Evolutionary conservation across 2,888 invertebrate genomes (phyloP).

Genomic region (Caenorhabditis sulstoni): DNA sequence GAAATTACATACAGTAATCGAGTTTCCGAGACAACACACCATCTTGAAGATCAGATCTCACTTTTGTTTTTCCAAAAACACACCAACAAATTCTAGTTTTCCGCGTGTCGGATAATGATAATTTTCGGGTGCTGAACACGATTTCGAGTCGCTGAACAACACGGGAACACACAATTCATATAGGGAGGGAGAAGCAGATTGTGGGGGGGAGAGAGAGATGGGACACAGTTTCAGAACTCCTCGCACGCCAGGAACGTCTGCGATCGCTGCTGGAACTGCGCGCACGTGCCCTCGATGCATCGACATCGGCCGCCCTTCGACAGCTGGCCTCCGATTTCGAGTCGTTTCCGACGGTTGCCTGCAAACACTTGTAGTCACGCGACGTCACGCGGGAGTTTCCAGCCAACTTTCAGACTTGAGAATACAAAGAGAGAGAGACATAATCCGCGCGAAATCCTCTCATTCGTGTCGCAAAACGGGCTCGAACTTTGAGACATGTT

Average conservation of each 20-base stretch:
- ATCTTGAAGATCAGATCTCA: no score
- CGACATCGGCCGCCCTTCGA: conserved; percentile 59
- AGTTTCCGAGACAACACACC: no score
- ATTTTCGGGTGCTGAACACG: no score
- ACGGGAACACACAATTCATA: conserved; percentile 51
- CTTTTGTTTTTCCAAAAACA: no score
- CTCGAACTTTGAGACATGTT: background rate
- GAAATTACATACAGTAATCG: no score
- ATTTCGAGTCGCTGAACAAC: conserved; percentile 22
- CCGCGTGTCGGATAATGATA: no score
- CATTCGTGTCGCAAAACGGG: conserved; percentile 23
- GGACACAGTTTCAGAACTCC: conserved; percentile 54
- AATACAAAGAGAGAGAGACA: no score
- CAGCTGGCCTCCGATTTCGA: conserved; percentile 36
- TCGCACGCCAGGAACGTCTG: conserved; percentile 59
- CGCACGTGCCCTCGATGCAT: conserved; percentile 59
- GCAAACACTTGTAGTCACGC: no score
- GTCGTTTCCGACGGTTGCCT: conserved; percentile 47
- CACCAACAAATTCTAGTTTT: no score
- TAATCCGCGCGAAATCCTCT: conserved; percentile 22
- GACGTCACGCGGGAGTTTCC: no score
- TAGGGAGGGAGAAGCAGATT: conserved; percentile 3
- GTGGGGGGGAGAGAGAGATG: conserved; percentile 24
- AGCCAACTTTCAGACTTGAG: no score
- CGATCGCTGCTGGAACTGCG: conserved; percentile 59